Evolutionary conservation across 2,797 vertebrate species (phyloP), one percentile per base, ranked within the genome.

Genomic region (Sebastes reedi): DNA sequence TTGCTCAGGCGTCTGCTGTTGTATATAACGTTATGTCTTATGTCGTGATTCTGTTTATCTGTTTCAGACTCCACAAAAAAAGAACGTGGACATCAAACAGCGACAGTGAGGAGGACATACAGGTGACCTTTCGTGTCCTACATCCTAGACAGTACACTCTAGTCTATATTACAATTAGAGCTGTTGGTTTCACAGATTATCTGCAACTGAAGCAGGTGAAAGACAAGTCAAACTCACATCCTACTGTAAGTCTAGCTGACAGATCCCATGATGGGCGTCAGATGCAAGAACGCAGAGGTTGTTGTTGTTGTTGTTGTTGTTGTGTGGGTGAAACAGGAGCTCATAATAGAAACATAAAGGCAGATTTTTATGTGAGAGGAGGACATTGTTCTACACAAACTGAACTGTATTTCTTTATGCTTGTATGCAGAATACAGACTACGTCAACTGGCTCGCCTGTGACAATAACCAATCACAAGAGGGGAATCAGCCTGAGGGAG

Each of bases 371-470:
- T 20, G 0, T 27, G n/a, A 11, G 14, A 62, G 12, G 27, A 70
- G 14, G 65, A 34, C 20, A 34, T 13, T 32, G 36, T 67, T 25
- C 11, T 10, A 16, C 20, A 18, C 5, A 3, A 34, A 69, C 36
- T n/a, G 0, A 34, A 34, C 12, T 13, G 12, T 16, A 16, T 70
- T n/a, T 60, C 24, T 39, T 13, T 9, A 18, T 14, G 12, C 16
- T 62, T 67, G 18, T 50, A 7, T 65, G 12, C 9, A 89, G 81
- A 59, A 50, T n/a, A 2, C 36, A 18, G 4, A 72, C 18, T 77
- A 87, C 16, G 8, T 27, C 34, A 88, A 83, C 77, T 78, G 64
- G 66, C 70, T 72, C 20, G 4, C 16, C 12, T 0, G 20, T 69
- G 80, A 71, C 30, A 66, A 14, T 18, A 54, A 25, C 32, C 70